Percentiles rank a stretch among this genome's conserved stretches.
phyloP scores from a whole-genome alignment of 2,113 vertebrate species.

The Otolemur garnettii region DNA sequence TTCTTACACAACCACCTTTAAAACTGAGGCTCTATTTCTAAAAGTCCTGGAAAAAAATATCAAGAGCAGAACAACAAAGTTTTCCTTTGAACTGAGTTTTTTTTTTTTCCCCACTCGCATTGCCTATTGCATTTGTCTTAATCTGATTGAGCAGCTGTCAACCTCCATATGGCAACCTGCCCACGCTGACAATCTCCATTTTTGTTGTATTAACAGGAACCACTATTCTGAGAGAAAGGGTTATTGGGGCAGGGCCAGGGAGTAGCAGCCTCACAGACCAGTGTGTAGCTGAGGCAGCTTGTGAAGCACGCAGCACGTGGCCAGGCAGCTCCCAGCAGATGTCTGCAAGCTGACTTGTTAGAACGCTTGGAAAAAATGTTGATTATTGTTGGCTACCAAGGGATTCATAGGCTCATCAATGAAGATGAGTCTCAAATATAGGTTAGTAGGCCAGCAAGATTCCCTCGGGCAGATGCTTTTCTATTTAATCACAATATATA shows the following conservation, averaged over 20 bases:
- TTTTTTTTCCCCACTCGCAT: background rate
- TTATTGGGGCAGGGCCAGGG: background rate
- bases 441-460: slow-evolving; percentile 76
- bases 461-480: slow-evolving; percentile 66
- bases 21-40: background rate
- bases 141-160: slow-evolving; percentile 79
- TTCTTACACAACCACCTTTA: background rate
- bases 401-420: slow-evolving; percentile 75
- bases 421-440: slow-evolving; percentile 75
- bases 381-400: slow-evolving; percentile 26
- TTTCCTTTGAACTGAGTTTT: background rate
- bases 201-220: slow-evolving; percentile 67
- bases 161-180: slow-evolving; percentile 73
- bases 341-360: background rate
- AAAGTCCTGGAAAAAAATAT: slow-evolving; percentile 14
- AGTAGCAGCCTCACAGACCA: background rate
- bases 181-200: slow-evolving; percentile 62
- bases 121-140: slow-evolving; percentile 62
- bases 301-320: background rate
- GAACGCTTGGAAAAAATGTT: background rate
- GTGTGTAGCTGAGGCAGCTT: background rate
- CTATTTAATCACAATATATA: slow-evolving; percentile 77
- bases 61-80: slow-evolving; percentile 19
- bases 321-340: background rate
- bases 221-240: slow-evolving; percentile 25